Base-by-base conservation (phyloP, 2,888 invertebrate genomes). In the Eurois occulta region DNA sequence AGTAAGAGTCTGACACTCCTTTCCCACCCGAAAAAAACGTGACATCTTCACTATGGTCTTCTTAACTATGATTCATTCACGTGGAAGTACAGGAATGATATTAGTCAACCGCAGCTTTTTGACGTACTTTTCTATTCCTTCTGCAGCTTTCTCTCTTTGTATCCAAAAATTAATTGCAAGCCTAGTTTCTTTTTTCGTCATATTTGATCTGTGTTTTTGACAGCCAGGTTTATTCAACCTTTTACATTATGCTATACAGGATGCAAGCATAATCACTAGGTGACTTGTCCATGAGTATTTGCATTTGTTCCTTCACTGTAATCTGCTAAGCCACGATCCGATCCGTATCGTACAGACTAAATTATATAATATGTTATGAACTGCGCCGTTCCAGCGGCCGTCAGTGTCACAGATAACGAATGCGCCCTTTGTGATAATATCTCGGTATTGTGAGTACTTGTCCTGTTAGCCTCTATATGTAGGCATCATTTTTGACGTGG, bases 371-470 rank as follows among this genome's bases (percentile, higher is more conserved):
- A 80, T 80, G 77, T 77, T 81, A 86, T 82, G 80, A 78, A 86
- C 84, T 82, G 82, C 88, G 88, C 85, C 78, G 87, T 84, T 82
- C 85, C 85, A 85, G 69, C 82, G 82, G 64, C 82, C 88, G 87
- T 88, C 88, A 88, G 88, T 87, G 88, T 88, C 90, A 80, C 77
- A 88, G 92, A 91, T 91, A 92, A 91, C 91, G 87, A 91, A 91
- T 89, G 88, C 86, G 88, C 87, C 89, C 90, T 92, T 92, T 91
- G 91, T 89, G 92, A 92, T 92, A 91, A 87, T 83, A 92, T 92
- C 92, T 87, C 73, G 75, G 78, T 80, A 78, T 75, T 75, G 74
- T 80, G 77, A 76, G 81, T 78, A 75, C 76, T 86, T 78, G 78
- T 67, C 64, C 76, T 66, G 66, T 70, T 72, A 55, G 75, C 77